Evolutionary conservation across 1,140 invertebrate genomes (phyloP), one percentile per base, ranked within the genome.

Genomic region (Drosophila ananassae): DNA sequence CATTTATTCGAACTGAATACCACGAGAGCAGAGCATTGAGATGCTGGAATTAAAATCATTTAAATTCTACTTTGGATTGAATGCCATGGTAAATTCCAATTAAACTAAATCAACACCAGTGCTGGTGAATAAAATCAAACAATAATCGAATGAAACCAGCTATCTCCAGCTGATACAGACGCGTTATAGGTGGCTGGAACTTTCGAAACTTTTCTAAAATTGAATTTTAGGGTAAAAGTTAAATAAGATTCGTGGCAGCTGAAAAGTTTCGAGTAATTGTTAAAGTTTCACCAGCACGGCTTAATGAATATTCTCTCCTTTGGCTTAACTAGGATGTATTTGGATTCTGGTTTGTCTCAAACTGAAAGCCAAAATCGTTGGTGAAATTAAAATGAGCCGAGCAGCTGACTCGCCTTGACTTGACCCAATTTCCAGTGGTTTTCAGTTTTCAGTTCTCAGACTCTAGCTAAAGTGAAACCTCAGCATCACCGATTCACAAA

Each of bases 81-180:
- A 3, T 58, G 24, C 46, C n/a, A 72, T 50, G 24, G 52, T 17
- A 67, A 74, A 73, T 81, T 87, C 51, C 63, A 84, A 84, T 84
- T 87, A 85, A 71, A 60, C 73, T 71, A 48, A 75, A 58, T 48
- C 74, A 77, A 87, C 82, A 85, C 50, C 48, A 51, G 46, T 22
- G 64, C 17, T 17, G 55, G n/a, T 21, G 48, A 39, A 61, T 58
- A 60, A 58, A 57, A 53, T 64, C 61, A 54, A 74, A 66, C 17
- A 58, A 12, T 34, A 55, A 10, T 39, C 13, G 21, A 46, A 58
- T 50, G 32, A 44, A 63, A 30, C 6, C 13, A 47, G 30, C 8
- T 25, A 10, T 30, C 22, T 3, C 17, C 2, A 28, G 46, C 12
- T 62, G 25, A 28, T 52, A 25, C 21, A 25, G 1, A 25, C 9